Evolutionary conservation across 2,888 invertebrate species (phyloP), one percentile per base, ranked within the genome.

Genomic region (Metallyticus violacea): DNA sequence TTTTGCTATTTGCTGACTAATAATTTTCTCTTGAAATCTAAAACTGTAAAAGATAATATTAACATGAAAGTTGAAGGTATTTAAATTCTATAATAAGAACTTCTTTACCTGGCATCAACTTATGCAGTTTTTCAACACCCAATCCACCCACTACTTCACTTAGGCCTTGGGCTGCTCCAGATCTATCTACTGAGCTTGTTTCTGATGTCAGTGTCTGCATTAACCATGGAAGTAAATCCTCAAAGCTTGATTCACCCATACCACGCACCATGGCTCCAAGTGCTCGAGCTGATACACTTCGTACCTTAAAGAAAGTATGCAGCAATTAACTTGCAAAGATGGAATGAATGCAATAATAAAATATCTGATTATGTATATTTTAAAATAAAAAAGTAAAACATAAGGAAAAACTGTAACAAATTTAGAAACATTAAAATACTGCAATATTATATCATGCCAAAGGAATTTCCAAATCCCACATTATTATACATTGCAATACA

Each of bases 191-290:
- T 88, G 98, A 97, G 91, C 97, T 98, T 30, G 95, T 94, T 92
- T 99, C 99, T 0, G 98, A 98, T 2, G 99, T 98, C 77, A 99
- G 94, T 1, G 98, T 99, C 92, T 97, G 97, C 98, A 99, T 99
- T 88, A 99, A 93, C 99, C 99, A 99, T 26, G 99, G 99, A 89
- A 99, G 93, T 86, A 99, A 93, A 92, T 99, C 98, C 91, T 98
- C 98, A 92, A 99, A 99, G 90, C 97, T 97, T 86, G 96, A 95
- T 93, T 99, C 99, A 30, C 99, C 99, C 97, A 99, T 98, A 89
- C 98, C 99, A 89, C 97, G 95, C 81, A 99, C 98, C 98, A 99
- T 99, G 26, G 99, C 98, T 87, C 99, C 99, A 77, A 99, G 93
- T 1, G 99, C 99, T 88, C 98, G 94, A 0, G 99, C 98, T 0